Evolutionary conservation across 2,113 vertebrate species (phyloP).

Genomic region (Saguinus imperator): DNA sequence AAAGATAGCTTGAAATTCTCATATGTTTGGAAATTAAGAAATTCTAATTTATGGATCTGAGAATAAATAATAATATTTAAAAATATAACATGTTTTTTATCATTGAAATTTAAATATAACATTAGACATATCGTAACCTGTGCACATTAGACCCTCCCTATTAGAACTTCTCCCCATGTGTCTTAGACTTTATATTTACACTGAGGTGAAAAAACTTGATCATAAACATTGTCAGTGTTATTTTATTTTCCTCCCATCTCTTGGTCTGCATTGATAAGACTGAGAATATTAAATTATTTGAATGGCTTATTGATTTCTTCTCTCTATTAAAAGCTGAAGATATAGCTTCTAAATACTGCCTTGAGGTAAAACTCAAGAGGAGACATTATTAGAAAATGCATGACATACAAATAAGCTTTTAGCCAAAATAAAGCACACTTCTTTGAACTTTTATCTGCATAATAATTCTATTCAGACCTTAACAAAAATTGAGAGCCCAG

Average conservation of each 20-base stretch:
- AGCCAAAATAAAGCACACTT: constrained; percentile 31
- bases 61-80: background rate
- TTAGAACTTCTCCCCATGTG: background rate
- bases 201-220: background rate
- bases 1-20: background rate
- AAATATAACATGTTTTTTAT: too few relatives aligned
- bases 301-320: background rate
- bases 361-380: constrained; percentile 11
- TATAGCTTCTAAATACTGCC: background rate
- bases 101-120: too few relatives aligned
- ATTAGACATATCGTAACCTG: background rate
- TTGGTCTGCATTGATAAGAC: background rate
- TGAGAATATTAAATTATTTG: constrained; percentile 43
- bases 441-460: background rate
- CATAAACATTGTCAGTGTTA: background rate
- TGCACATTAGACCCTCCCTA: background rate
- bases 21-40: background rate
- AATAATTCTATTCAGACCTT: background rate
- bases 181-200: background rate
- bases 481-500: background rate
- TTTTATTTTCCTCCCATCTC: background rate
- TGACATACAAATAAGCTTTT: constrained; percentile 51
- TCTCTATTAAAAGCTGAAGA: constrained; percentile 30
- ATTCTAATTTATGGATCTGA: background rate
- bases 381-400: constrained; percentile 46